Evolutionary conservation across 2,888 invertebrate species (phyloP).

Genomic region (Oligia strigilis): DNA sequence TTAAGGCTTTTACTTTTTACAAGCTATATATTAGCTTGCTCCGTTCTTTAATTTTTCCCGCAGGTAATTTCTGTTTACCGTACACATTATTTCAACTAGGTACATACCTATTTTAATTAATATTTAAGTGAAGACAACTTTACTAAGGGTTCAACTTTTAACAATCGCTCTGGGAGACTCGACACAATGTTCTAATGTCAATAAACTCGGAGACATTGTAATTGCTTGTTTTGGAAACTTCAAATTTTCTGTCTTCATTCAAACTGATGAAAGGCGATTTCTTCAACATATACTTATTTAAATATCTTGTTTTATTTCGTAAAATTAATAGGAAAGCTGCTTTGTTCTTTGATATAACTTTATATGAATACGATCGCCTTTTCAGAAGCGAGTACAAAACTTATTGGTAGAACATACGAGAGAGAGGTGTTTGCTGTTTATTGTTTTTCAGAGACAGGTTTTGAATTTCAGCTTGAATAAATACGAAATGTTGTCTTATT

Average conservation of each 20-base stretch:
- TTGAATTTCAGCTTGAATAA: conserved; percentile 21
- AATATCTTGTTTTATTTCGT: conserved; percentile 14
- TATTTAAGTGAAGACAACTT: not conserved
- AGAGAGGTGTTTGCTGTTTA: conserved; percentile 2
- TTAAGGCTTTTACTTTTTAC: too few species aligned
- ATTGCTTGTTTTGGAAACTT: conserved; percentile 26
- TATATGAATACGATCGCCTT: not conserved
- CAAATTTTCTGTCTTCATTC: conserved; percentile 14
- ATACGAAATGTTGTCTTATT: not conserved
- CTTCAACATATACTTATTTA: not conserved
- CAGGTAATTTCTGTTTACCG: not conserved
- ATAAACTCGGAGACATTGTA: conserved; percentile 21
- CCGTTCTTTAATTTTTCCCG: too few species aligned
- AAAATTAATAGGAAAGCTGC: conserved; percentile 11
- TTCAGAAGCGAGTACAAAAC: not conserved
- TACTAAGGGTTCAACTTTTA: not conserved
- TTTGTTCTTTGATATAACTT: conserved; percentile 14
- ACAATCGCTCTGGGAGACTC: not conserved
- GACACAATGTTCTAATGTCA: conserved; percentile 16
- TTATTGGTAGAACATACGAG: not conserved
- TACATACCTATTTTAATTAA: not conserved
- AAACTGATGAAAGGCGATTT: conserved; percentile 12
- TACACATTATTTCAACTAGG: not conserved
- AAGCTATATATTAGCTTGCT: too few species aligned
- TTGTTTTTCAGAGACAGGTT: conserved; percentile 5